phyloP scores from a whole-genome alignment of 2,888 invertebrate species.

The Ormia ochracea region DNA sequence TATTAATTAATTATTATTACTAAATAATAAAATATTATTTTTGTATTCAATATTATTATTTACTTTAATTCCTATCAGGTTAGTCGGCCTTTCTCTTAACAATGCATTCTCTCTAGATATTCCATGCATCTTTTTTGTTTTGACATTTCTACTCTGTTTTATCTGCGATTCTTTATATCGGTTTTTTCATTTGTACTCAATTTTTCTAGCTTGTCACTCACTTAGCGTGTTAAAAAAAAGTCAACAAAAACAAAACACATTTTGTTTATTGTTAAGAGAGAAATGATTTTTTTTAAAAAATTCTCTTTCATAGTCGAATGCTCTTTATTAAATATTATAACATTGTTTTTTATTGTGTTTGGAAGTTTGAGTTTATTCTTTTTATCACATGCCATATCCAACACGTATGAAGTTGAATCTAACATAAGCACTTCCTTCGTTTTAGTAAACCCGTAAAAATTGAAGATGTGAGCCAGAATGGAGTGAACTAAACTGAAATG shows the following conservation, averaged over 20 bases:
- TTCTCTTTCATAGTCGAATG: too few relatives aligned
- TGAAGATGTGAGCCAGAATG: constrained; percentile 30
- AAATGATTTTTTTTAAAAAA: too few relatives aligned
- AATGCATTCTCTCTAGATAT: neutral
- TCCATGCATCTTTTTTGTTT: constrained; percentile 40
- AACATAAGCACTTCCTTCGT: constrained; percentile 1
- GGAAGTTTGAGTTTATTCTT: too few relatives aligned
- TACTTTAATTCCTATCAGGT: constrained; percentile 4
- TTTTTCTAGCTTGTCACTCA: neutral
- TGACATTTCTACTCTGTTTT: constrained; percentile 46
- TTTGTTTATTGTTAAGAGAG: constrained; percentile 12
- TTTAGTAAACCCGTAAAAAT: constrained; percentile 18
- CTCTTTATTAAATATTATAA: too few relatives aligned
- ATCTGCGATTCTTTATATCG: neutral
- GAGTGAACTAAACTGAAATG: constrained; percentile 43
- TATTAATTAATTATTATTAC: too few relatives aligned
- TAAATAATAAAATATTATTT: too few relatives aligned
- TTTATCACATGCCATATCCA: too few relatives aligned
- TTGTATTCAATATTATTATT: too few relatives aligned
- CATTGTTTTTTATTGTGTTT: too few relatives aligned
- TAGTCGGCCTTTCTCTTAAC: neutral
- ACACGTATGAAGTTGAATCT: constrained; percentile 19
- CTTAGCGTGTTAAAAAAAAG: constrained; percentile 33
- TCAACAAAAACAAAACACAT: constrained; percentile 18
- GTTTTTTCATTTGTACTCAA: neutral